These are phyloP conservation scores for Lycopodina hypogea DNA, from an alignment of 37 sponge, comb jelly and placozoan genomes.

Conservation along the genomic window DNA sequence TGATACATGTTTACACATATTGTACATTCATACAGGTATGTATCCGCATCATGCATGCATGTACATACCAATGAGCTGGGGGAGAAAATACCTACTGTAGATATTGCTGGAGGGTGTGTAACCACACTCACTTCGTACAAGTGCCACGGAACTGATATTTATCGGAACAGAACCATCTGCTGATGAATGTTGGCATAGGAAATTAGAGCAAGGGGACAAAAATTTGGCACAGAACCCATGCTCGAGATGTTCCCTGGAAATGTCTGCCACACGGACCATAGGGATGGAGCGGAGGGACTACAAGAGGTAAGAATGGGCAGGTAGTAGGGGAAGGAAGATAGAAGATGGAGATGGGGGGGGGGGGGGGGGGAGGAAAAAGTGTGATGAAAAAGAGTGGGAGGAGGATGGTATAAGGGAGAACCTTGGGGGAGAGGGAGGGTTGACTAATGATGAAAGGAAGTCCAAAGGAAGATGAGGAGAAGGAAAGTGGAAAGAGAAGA, in stretches of 20 bases:
- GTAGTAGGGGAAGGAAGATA: too few species aligned
- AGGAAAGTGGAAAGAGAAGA: too few species aligned
- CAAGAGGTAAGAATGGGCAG: neutral
- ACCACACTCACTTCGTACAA: neutral
- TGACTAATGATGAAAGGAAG: neutral
- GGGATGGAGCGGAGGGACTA: neutral
- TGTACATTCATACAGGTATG: too few species aligned
- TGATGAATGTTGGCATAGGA: neutral
- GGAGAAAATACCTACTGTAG: slow-evolving; percentile 8
- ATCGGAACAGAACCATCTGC: slow-evolving; percentile 8
- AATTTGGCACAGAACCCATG: slow-evolving; percentile 9
- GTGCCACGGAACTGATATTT: slow-evolving; percentile 16
- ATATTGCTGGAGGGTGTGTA: neutral
- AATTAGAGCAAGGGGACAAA: neutral
- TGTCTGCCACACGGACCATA: slow-evolving; percentile 3
- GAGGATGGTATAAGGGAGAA: too few species aligned
- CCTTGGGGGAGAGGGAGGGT: neutral
- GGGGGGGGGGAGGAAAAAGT: too few species aligned
- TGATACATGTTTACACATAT: neutral
- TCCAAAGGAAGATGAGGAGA: too few species aligned
- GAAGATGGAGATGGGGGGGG: too few species aligned
- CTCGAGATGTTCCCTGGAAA: slow-evolving; percentile 11
- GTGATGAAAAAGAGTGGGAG: too few species aligned
- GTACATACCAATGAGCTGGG: slow-evolving; percentile 13
- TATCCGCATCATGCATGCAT: too few species aligned